Conservation (phyloP, 2,797 vertebrate genomes). For the Erpetoichthys calabaricus region DNA sequence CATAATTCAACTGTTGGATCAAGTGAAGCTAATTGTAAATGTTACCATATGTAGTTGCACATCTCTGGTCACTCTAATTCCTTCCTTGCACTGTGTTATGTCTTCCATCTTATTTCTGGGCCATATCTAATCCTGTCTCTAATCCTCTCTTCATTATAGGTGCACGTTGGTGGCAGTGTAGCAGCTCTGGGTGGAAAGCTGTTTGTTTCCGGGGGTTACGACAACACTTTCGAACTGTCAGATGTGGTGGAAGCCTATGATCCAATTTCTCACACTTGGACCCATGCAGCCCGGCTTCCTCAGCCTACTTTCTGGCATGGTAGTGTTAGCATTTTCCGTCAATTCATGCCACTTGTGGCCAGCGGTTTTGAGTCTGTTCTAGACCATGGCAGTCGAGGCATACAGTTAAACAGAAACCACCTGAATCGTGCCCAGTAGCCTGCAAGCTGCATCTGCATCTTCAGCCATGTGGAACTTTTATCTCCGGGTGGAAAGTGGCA, state of each 20-base stretch:
- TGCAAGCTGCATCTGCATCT: too few species aligned
- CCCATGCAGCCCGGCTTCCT: constrained; percentile 64
- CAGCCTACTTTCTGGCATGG: constrained; percentile 96
- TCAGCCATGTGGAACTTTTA: too few species aligned
- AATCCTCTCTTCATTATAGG: constrained; percentile 37
- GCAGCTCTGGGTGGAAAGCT: constrained; percentile 78
- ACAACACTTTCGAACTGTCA: constrained; percentile 89
- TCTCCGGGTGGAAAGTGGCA: too few species aligned
- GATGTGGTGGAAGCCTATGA: constrained; percentile 82
- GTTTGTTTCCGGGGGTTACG: constrained; percentile 84
- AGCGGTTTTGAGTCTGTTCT: constrained; percentile 47
- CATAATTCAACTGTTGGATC: too few species aligned
- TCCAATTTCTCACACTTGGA: constrained; percentile 56
- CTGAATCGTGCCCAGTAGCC: constrained; percentile 31
- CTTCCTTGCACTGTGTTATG: not conserved
- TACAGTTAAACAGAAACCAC: constrained; percentile 47
- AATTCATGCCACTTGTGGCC: constrained; percentile 84
- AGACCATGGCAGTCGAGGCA: constrained; percentile 37
- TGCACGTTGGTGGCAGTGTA: constrained; percentile 87
- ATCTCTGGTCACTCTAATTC: not conserved
- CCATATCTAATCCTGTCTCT: not conserved
- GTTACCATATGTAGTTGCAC: too few species aligned
- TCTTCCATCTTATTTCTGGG: not conserved
- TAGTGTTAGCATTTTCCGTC: constrained; percentile 95
- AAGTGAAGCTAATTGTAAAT: too few species aligned